Percentiles rank a stretch among this genome's conserved stretches.
phyloP scores from a whole-genome alignment of 2,797 vertebrate species.

The Gobionotothen gibberifrons region DNA sequence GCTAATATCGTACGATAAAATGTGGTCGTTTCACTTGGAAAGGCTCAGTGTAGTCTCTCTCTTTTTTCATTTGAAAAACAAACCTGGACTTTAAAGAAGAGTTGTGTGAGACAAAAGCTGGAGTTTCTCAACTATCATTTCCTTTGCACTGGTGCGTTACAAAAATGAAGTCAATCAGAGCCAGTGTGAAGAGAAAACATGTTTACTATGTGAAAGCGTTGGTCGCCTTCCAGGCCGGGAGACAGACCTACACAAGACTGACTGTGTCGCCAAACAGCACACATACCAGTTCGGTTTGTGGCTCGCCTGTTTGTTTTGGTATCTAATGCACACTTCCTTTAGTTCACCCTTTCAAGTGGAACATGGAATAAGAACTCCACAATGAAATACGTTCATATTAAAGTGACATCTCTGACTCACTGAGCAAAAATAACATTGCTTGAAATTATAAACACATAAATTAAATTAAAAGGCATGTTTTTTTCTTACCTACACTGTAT shows the following conservation, averaged over 20 bases:
- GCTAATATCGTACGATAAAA: constrained; percentile 54
- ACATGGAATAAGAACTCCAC: constrained; percentile 48
- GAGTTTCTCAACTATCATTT: constrained; percentile 47
- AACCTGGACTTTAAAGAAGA: constrained; percentile 23
- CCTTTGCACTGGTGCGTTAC: constrained; percentile 33
- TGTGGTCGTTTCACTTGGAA: constrained; percentile 55
- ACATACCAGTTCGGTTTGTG: constrained; percentile 82
- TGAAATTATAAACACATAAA: constrained; percentile 21
- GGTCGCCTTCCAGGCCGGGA: constrained; percentile 69
- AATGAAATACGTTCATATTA: constrained; percentile 32
- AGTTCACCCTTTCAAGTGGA: constrained; percentile 69
- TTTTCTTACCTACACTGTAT: constrained; percentile 4
- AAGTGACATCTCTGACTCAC: constrained; percentile 41
- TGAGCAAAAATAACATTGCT: constrained; percentile 3
- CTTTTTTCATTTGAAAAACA: constrained; percentile 6
- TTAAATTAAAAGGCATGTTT: constrained; percentile 42
- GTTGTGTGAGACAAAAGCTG: constrained; percentile 44
- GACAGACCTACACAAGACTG: constrained; percentile 72
- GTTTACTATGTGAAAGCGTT: constrained; percentile 65
- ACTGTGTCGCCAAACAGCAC: constrained; percentile 81
- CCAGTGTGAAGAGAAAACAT: constrained; percentile 59
- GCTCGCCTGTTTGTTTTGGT: constrained; percentile 86
- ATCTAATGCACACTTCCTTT: constrained; percentile 86
- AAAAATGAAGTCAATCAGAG: constrained; percentile 52
- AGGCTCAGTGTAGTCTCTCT: constrained; percentile 13